Conservation (phyloP, 2,113 vertebrate species). For the Mormyrus iriodes region DNA sequence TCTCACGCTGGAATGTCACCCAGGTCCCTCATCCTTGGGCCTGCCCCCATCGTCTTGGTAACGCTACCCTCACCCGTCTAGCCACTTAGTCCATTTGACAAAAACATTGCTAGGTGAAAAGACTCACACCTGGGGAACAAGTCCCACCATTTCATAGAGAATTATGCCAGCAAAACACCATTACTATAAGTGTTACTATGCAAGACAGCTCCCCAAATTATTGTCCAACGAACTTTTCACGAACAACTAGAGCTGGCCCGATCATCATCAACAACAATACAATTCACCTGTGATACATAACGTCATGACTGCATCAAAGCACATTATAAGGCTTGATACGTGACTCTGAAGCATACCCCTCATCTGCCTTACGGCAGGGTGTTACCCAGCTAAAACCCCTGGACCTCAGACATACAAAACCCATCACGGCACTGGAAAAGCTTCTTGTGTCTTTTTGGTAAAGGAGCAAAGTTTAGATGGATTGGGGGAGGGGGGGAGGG, state of each 20-base stretch:
- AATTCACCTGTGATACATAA: too few species aligned
- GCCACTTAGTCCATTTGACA: neutral
- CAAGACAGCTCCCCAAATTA: neutral
- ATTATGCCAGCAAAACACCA: neutral
- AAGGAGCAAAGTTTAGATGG: too few species aligned
- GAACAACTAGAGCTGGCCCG: neutral
- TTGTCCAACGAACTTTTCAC: neutral
- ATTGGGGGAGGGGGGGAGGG: too few species aligned
- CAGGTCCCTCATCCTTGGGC: neutral
- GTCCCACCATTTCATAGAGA: neutral
- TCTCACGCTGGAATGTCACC: constrained; percentile 34
- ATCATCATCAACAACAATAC: neutral
- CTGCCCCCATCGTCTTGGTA: constrained; percentile 22
- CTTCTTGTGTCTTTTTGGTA: too few species aligned
- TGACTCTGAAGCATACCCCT: too few species aligned
- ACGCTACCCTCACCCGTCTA: neutral
- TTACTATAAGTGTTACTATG: neutral
- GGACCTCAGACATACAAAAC: too few species aligned
- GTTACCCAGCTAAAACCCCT: too few species aligned
- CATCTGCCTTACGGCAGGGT: too few species aligned
- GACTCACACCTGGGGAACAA: neutral
- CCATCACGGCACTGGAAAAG: too few species aligned
- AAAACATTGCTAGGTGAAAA: neutral
- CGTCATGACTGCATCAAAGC: too few species aligned
- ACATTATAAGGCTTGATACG: too few species aligned